Evolutionary conservation across 92 coral and sea anemone genomes (phyloP).

Genomic region (Micromussa lordhowensis): DNA sequence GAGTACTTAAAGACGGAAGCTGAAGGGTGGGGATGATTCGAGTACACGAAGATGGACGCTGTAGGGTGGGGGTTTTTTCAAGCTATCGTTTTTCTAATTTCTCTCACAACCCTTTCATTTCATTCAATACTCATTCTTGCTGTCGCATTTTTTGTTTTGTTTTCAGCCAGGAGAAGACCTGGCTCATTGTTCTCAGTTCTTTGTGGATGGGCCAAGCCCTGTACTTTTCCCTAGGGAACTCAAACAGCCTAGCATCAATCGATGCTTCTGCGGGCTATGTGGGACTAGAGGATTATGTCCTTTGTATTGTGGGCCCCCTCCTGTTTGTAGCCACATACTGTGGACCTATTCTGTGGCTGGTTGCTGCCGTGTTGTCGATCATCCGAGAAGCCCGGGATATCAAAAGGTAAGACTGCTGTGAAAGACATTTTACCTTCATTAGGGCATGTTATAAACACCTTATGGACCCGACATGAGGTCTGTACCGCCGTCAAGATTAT

Average conservation of each 20-base stretch:
- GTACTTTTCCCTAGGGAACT: conserved; percentile 90
- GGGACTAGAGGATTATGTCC: conserved; percentile 80
- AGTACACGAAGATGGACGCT: too few relatives aligned
- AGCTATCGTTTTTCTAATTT: too few relatives aligned
- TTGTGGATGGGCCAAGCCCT: conserved; percentile 88
- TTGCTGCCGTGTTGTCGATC: conserved; percentile 70
- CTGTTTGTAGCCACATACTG: conserved; percentile 81
- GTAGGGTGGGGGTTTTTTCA: too few relatives aligned
- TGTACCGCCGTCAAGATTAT: too few relatives aligned
- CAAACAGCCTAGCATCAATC: conserved; percentile 93
- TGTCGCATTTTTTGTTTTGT: not conserved
- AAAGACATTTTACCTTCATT: not conserved
- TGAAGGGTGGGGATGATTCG: too few relatives aligned
- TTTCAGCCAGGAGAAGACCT: conserved; percentile 16
- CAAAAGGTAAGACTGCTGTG: conserved; percentile 7
- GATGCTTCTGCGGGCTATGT: conserved; percentile 96
- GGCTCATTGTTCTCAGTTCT: conserved; percentile 45
- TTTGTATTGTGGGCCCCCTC: conserved; percentile 65
- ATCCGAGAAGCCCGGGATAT: conserved; percentile 47
- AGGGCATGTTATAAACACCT: not conserved
- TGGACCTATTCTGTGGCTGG: conserved; percentile 89
- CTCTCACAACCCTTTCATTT: not conserved
- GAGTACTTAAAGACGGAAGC: too few relatives aligned
- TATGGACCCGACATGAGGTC: too few relatives aligned
- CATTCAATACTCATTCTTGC: not conserved